Percentiles rank a stretch among this genome's conserved stretches.
Evolutionary conservation across 2,113 vertebrate species (phyloP).

Genomic region (Orthonyx spaldingii): DNA sequence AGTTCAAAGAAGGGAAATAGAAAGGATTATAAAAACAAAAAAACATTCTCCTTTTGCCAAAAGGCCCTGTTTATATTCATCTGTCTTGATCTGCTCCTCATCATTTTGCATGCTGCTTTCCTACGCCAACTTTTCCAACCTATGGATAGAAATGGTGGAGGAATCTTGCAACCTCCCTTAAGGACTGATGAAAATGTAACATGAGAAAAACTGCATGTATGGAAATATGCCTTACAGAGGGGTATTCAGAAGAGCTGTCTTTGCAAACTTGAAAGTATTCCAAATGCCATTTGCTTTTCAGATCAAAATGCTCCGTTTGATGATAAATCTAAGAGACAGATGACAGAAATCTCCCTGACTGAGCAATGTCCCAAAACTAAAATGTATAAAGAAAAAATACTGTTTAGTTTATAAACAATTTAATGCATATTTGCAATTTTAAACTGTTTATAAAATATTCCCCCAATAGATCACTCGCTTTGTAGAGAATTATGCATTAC

Average conservation of each 20-base stretch:
- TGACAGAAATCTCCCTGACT: not conserved
- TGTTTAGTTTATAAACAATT: not conserved
- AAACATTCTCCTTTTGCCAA: not conserved
- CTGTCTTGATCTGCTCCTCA: not conserved
- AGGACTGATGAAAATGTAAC: not conserved
- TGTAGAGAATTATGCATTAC: not conserved
- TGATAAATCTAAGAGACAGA: not conserved
- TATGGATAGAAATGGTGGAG: not conserved
- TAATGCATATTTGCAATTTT: not conserved
- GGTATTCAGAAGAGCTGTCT: not conserved
- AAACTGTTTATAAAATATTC: not conserved
- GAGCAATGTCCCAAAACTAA: not conserved
- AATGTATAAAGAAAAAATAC: not conserved
- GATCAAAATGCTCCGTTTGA: not conserved
- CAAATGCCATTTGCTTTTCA: not conserved
- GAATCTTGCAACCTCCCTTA: not conserved
- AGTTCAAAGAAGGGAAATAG: not conserved
- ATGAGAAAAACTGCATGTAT: not conserved
- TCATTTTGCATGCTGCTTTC: not conserved
- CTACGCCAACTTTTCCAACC: not conserved
- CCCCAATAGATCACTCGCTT: not conserved
- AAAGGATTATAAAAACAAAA: not conserved
- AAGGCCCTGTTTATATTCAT: not conserved
- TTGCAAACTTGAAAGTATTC: not conserved
- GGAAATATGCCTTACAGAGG: not conserved